phyloP scores from a whole-genome alignment of 2,797 vertebrate species.

The Epinephelus malabaricus region DNA sequence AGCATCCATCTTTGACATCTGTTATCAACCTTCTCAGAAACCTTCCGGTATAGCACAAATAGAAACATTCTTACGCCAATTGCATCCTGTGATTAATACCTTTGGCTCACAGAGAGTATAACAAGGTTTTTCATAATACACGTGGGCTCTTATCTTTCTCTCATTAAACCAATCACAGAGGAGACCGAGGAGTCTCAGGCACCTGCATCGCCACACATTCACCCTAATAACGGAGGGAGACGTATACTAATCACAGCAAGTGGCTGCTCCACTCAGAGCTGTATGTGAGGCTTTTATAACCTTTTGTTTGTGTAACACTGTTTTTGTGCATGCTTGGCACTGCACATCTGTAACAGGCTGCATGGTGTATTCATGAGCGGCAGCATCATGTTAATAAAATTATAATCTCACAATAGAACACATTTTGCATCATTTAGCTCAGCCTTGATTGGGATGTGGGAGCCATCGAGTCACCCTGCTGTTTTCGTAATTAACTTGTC shows the following conservation, averaged over 20 bases:
- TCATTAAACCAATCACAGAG: constrained; percentile 54
- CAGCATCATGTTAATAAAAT: background rate
- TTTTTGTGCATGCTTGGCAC: background rate
- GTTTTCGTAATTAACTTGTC: constrained; percentile 50
- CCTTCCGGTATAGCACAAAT: constrained; percentile 8
- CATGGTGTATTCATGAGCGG: background rate
- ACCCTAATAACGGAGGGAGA: constrained; percentile 23
- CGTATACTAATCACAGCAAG: constrained; percentile 37
- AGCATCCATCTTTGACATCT: background rate
- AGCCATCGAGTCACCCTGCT: constrained; percentile 36
- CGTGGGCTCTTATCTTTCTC: constrained; percentile 40
- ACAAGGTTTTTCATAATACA: constrained; percentile 31
- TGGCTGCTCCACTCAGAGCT: constrained; percentile 20
- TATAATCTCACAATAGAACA: background rate
- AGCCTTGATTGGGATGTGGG: constrained; percentile 22
- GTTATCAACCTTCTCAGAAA: background rate
- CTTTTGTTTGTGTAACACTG: constrained; percentile 3
- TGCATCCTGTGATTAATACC: constrained; percentile 59
- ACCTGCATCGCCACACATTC: constrained; percentile 52
- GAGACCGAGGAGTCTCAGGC: constrained; percentile 27
- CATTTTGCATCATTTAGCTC: constrained; percentile 10
- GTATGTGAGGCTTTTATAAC: constrained; percentile 2
- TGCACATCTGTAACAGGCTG: constrained; percentile 1
- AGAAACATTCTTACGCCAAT: background rate
- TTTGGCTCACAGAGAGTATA: constrained; percentile 38